Base-by-base conservation (phyloP, 2,113 vertebrate genomes). In the Prochilodus magdalenae region DNA sequence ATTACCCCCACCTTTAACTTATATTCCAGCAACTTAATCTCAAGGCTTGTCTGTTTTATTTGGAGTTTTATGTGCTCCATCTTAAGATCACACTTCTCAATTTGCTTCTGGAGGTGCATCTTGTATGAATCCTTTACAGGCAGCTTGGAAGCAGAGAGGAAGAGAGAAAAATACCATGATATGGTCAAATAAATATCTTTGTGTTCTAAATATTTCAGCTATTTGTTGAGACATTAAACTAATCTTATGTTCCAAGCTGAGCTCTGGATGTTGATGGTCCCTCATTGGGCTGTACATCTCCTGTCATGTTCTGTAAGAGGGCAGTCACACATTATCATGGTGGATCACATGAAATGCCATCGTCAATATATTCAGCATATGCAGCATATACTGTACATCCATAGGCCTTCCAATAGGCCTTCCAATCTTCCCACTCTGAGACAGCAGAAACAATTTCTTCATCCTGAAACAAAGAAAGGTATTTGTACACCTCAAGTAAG, bases 31-130 rank as follows among this genome's bases (percentile, higher is more conserved):
- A 75, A 36, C 57, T 74, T 49, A 30, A 74, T 74, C 30, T 70
- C 67, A 33, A 70, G 14, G 30, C 33, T 33, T 70, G 67, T 29
- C 67, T 59, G 53, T 75, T 75, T 75, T 60, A 74, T 36, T 59
- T 77, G 75, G 62, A 77, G 59, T 60, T 77, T 36, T 65, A 63
- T 77, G 47, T 63, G 75, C 57, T 77, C 57, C 59, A 65, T 62
- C 14, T 76, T 30, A 30, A 76, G 33, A 59, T 76, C 59, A 76
- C 59, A 62, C 62, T 62, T 76, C 40, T 15, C 57, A 2, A 62
- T 76, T 40, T 76, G 57, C 20, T 26, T 75, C 30, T 44, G 55
- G 15, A 75, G 73, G 24, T 75, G 22, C 22, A 75, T 33, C 73
- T 75, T 75, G 59, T 60, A 75, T 30, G 59, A 47, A 53, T 59